A percentile compares a stretch with the other conserved stretches of the same genome.
Conservation (phyloP, 2,888 invertebrate species). For the Pyrgus malvae region DNA sequence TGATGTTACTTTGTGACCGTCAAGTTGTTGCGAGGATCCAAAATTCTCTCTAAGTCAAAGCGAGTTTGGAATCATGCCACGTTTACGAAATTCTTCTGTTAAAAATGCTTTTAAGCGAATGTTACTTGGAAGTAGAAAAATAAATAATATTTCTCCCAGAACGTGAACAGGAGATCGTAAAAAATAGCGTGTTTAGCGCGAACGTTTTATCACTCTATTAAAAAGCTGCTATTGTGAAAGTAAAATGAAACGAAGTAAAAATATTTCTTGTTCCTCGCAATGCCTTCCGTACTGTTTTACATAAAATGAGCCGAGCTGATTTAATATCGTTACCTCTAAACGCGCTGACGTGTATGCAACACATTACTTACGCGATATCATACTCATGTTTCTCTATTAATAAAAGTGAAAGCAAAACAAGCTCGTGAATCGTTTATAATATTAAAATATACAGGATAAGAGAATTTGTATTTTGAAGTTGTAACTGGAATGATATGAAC, state of each 20-base stretch:
- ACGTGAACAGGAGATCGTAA: slow-evolving; percentile 52
- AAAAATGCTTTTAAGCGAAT: slow-evolving; percentile 19
- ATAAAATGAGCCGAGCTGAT: neutral
- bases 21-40: slow-evolving; percentile 2
- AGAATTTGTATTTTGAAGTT: no score
- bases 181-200: slow-evolving; percentile 60
- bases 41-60: slow-evolving; percentile 17
- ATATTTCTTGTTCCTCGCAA: slow-evolving; percentile 41
- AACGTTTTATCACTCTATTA: slow-evolving; percentile 72
- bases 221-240: slow-evolving; percentile 56
- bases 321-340: neutral
- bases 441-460: no score
- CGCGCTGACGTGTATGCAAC: neutral
- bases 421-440: no score
- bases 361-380: neutral
- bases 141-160: slow-evolving; percentile 29
- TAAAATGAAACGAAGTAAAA: slow-evolving; percentile 39
- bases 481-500: no score
- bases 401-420: neutral
- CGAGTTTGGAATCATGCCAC: slow-evolving; percentile 18
- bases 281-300: slow-evolving; percentile 34
- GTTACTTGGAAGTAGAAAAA: slow-evolving; percentile 13
- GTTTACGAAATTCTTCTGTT: slow-evolving; percentile 12
- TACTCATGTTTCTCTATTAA: neutral
- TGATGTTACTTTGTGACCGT: slow-evolving; percentile 1